Evolutionary conservation across 1,140 invertebrate genomes (phyloP).

Genomic region (Brachionus manjavacas): DNA sequence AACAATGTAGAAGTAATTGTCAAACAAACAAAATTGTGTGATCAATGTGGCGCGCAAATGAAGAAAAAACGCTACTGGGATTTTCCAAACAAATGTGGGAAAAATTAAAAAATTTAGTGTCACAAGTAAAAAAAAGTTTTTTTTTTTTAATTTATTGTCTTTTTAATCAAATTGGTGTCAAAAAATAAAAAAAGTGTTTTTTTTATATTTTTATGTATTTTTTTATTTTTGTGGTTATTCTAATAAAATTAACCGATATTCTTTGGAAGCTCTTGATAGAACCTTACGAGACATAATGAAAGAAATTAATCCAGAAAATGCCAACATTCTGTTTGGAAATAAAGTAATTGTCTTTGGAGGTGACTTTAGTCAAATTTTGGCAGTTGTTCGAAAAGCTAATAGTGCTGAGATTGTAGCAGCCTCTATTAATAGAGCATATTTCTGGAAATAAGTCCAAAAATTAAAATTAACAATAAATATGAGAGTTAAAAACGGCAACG

Average conservation of each 20-base stretch:
- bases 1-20: no score
- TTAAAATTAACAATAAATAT: constrained; percentile 16
- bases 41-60: no score
- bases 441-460: neutral
- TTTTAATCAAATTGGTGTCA: no score
- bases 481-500: neutral
- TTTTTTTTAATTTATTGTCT: no score
- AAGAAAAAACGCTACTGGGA: no score
- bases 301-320: neutral
- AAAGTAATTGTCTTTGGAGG: neutral
- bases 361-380: constrained; percentile 5
- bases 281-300: neutral
- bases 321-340: neutral
- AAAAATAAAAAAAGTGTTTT: no score
- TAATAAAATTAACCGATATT: neutral
- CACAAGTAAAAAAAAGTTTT: no score
- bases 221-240: no score
- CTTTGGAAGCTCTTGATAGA: neutral
- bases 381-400: neutral
- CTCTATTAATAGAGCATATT: constrained; percentile 1
- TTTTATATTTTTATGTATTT: no score
- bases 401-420: constrained; percentile 13
- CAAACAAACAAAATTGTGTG: no score
- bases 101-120: no score
- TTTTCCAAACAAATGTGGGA: no score